phyloP scores from a whole-genome alignment of 2,113 vertebrate genomes.

The Microcebus murinus region DNA sequence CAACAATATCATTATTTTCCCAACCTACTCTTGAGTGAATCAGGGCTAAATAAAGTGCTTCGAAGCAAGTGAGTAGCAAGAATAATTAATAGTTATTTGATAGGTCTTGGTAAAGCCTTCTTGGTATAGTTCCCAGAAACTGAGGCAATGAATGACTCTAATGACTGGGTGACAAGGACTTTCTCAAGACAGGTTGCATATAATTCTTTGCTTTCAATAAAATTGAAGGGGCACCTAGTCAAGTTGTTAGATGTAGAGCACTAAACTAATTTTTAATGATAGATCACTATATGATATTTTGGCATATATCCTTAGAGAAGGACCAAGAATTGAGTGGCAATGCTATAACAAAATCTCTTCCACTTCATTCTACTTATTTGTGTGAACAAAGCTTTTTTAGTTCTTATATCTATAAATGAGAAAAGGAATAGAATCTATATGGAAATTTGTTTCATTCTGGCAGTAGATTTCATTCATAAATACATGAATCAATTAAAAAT shows the following conservation, averaged over 20 bases:
- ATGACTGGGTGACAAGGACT: neutral
- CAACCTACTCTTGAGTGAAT: neutral
- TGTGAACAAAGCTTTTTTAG: neutral
- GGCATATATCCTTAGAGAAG: neutral
- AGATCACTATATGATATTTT: constrained; percentile 30
- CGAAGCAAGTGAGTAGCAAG: neutral
- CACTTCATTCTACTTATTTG: neutral
- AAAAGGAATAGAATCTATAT: constrained; percentile 15
- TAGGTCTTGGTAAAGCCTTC: constrained; percentile 29
- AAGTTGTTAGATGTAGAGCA: constrained; percentile 40
- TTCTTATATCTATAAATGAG: neutral
- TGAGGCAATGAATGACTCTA: neutral
- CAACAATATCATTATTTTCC: constrained; percentile 45
- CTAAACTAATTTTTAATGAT: constrained; percentile 53
- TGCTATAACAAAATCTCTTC: neutral
- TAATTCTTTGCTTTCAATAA: constrained; percentile 50
- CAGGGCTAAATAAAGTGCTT: constrained; percentile 41
- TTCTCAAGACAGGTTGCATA: neutral
- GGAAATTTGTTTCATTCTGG: neutral
- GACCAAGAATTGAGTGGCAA: neutral
- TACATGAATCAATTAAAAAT: constrained; percentile 14
- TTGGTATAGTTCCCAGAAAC: constrained; percentile 55
- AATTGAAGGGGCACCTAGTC: constrained; percentile 19
- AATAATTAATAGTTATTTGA: constrained; percentile 39
- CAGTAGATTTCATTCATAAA: constrained; percentile 1